Evolutionary conservation across 2,113 vertebrate species (phyloP), one percentile per base, ranked within the genome.

Genomic region (Tetrax tetrax): DNA sequence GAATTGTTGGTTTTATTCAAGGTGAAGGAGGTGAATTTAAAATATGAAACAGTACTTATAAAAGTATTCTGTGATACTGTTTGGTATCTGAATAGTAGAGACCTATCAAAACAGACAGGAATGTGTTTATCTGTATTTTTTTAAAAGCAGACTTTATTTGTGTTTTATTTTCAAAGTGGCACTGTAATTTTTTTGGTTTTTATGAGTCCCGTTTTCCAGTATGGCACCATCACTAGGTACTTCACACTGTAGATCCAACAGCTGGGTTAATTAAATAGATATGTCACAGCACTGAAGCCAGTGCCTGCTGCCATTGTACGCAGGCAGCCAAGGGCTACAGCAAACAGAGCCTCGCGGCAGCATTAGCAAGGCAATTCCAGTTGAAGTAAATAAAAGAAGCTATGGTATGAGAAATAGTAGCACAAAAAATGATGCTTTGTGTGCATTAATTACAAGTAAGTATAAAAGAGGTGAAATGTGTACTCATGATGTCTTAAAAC

Each of bases 191-290:
- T 70, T 94, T 84, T 59, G 33, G 4, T 14, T 93, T 97, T 97
- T 95, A 95, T 60, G 77, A 87, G 81, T 91, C 54, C 65, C 7
- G 5, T 87, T 96, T 96, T 96, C 77, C 94, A 92, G 70, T 64
- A 75, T 96, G 94, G 79, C 56, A 68, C 48, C 18, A 7, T 54
- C 51, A 27, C 83, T 96, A 65, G 76, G 57, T 96, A 59, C 93
- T 98, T 97, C 82, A 53, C 87, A 63, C 45, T 94, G 95, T 82
- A 87, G 94, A 94, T 93, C 93, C 89, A 98, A 89, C 96, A 97
- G 95, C 97, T 97, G 97, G 91, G 95, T 97, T 98, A 98, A 98
- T 98, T 97, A 98, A 98, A 97, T 96, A 98, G 97, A 98, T 98
- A 96, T 96, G 97, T 98, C 98, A 98, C 96, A 84, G 96, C 56